Conservation (phyloP, 2,888 invertebrate genomes). For the Mystacides longicornis region DNA sequence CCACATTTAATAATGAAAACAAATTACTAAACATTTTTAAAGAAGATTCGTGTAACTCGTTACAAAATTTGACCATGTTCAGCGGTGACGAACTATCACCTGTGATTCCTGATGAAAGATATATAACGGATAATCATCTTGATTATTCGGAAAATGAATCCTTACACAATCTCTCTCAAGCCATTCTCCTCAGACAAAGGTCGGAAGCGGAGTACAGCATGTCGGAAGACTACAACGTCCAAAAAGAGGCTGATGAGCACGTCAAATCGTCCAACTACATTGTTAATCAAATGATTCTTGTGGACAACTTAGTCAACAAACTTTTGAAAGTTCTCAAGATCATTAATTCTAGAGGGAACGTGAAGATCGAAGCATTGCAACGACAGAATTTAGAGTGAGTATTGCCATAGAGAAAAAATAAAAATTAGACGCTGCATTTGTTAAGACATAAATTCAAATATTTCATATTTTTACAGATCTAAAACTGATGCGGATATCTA, state of each 20-base stretch:
- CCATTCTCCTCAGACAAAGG: constrained; percentile 65
- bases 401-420: too few species aligned
- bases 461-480: neutral
- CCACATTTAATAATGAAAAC: constrained; percentile 6
- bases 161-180: constrained; percentile 69
- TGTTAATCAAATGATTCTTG: constrained; percentile 66
- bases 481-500: neutral
- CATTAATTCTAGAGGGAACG: constrained; percentile 49
- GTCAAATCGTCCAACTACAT: constrained; percentile 32
- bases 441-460: too few species aligned
- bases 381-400: constrained; percentile 57
- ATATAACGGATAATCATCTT: constrained; percentile 19
- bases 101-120: constrained; percentile 40
- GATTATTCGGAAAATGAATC: constrained; percentile 53
- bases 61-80: constrained; percentile 36
- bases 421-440: too few species aligned
- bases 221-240: constrained; percentile 40
- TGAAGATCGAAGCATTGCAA: constrained; percentile 55
- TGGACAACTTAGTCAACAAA: constrained; percentile 67
- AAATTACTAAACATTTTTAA: constrained; percentile 32
- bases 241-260: constrained; percentile 20
- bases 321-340: constrained; percentile 65
- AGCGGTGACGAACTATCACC: constrained; percentile 45
- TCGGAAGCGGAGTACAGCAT: constrained; percentile 47
- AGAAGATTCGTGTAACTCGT: constrained; percentile 28